Evolutionary conservation across 92 coral and sea anemone species (phyloP).

Genomic region (Bergia puertoricense): DNA sequence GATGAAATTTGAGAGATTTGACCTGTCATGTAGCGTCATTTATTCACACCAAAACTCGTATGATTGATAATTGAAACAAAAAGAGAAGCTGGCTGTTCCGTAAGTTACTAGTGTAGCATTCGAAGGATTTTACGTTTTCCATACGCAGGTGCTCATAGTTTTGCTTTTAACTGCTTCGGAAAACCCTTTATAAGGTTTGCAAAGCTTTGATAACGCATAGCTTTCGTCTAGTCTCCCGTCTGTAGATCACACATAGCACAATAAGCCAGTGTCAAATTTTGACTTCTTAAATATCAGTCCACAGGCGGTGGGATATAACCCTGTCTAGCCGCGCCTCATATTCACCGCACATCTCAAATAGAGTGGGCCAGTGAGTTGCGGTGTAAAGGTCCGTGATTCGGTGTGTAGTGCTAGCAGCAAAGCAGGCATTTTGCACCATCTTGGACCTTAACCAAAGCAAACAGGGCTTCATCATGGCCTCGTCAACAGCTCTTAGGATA

Average conservation of each 20-base stretch:
- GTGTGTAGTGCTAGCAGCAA: constrained; percentile 46
- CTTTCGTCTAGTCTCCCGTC: constrained; percentile 46
- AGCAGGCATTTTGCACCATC: constrained; percentile 48
- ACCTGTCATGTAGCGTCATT: constrained; percentile 33
- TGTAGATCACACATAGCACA: constrained; percentile 40
- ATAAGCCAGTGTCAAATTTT: constrained; percentile 45
- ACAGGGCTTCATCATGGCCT: constrained; percentile 27
- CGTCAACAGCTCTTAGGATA: constrained; percentile 30
- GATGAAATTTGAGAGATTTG: constrained; percentile 40
- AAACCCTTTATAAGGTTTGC: neutral
- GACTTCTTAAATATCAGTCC: constrained; percentile 49
- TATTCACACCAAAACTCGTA: constrained; percentile 8
- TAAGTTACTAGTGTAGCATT: neutral
- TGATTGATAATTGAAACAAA: constrained; percentile 28
- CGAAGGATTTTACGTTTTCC: neutral
- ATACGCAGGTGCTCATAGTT: neutral
- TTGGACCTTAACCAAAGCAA: constrained; percentile 43
- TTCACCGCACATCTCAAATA: constrained; percentile 47
- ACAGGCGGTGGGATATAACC: constrained; percentile 45
- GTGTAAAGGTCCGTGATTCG: constrained; percentile 44
- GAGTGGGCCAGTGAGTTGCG: constrained; percentile 38
- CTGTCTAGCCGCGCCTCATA: constrained; percentile 48
- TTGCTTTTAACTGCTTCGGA: neutral
- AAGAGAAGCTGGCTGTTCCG: neutral
- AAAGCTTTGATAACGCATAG: constrained; percentile 36